phyloP scores from a whole-genome alignment of 2,888 invertebrate genomes.

The Perizoma affinitatum region DNA sequence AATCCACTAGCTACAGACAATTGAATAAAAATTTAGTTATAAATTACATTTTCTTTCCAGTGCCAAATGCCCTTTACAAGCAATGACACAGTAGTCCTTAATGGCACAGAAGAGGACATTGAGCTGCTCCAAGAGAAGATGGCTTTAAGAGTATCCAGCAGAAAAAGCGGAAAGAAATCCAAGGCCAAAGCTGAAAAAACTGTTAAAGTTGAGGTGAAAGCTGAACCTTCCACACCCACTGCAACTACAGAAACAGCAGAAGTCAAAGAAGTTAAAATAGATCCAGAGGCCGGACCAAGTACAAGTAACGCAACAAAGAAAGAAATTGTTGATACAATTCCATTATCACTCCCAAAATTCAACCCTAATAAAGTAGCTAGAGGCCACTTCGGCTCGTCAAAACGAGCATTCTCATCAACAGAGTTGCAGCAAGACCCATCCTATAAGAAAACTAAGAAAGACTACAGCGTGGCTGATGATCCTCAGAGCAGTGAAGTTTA shows the following conservation, averaged over 20 bases:
- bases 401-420: slow-evolving; percentile 63
- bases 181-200: slow-evolving; percentile 65
- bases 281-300: slow-evolving; percentile 59
- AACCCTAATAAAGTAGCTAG: slow-evolving; percentile 72
- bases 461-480: slow-evolving; percentile 95
- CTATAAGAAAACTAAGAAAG: slow-evolving; percentile 89
- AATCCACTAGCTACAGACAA: too few species aligned
- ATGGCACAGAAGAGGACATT: slow-evolving; percentile 92
- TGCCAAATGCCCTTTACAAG: slow-evolving; percentile 91
- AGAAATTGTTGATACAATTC: slow-evolving; percentile 76
- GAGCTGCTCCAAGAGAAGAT: slow-evolving; percentile 86
- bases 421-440: slow-evolving; percentile 85
- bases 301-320: slow-evolving; percentile 63
- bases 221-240: slow-evolving; percentile 46
- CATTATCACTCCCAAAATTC: slow-evolving; percentile 72
- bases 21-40: too few species aligned
- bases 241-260: slow-evolving; percentile 44
- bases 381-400: slow-evolving; percentile 75
- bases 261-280: slow-evolving; percentile 60
- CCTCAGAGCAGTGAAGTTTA: slow-evolving; percentile 95
- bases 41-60: slow-evolving; percentile 55
- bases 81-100: slow-evolving; percentile 94
- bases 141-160: slow-evolving; percentile 86
- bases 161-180: slow-evolving; percentile 87
- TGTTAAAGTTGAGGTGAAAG: slow-evolving; percentile 51